Base-by-base conservation (phyloP, 2,888 invertebrate species). In the Eilema sororculum region DNA sequence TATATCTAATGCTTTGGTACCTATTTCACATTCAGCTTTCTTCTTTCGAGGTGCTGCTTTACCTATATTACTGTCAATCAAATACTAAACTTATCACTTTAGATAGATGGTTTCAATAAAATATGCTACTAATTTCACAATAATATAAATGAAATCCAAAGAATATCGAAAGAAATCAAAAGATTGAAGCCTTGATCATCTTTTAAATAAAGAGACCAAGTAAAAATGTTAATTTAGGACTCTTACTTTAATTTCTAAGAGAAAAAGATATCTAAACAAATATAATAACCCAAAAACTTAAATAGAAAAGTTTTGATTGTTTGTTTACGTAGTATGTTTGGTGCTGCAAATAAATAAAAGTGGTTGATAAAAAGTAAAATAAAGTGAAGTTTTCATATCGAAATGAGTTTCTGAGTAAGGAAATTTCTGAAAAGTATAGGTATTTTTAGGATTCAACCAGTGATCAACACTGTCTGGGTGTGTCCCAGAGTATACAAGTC, bases 251-350 rank as follows among this genome's bases (percentile, higher is more conserved):
- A 59, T 64, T 67, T 37, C 30, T 12, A 20, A 13, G 56, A 30
- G 67, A 33, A 58, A 22, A 52, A 62, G 66, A 37, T 62, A 70
- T 33, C 25, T 2, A 30, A 65, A 59, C 52, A 58, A 71, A 63
- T 63, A 63, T 59, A 59, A 58, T 58, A 58, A 46, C n/a, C 66
- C 24, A 41, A 58, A 25, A 68, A 37, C 67, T 64, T 52, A 71
- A 67, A 63, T 46, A 71, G 25, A 24, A 63, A 67, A 63, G 59
- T 71, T 71, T 64, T 63, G 70, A 67, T 67, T 71, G 57, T 62
- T 70, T 63, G 63, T 65, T 65, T 46, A 30, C 28, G 9, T 20
- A 28, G 52, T 58, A 22, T 37, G 16, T 63, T 41, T 22, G 12
- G 60, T 37, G 57, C 37, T 8, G 12, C n/a, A 33, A 33, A 33